Evolutionary conservation across 2,797 vertebrate genomes (phyloP).

Genomic region (Ctenochaetus hawaiiensis): DNA sequence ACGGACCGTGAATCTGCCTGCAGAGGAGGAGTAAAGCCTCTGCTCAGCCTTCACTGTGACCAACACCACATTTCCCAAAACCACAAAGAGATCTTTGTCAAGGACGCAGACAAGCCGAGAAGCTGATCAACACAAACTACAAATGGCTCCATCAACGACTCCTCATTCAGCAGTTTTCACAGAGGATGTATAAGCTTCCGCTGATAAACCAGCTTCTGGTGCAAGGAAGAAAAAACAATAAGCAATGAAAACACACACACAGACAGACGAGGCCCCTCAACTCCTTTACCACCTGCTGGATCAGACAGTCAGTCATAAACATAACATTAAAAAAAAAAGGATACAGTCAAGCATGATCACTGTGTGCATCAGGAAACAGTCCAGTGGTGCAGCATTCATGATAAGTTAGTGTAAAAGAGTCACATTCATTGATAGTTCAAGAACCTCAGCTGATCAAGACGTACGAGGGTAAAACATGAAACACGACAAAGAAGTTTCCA

Average conservation of each 20-base stretch:
- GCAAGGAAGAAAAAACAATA: slow-evolving; percentile 12
- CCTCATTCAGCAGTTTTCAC: slow-evolving; percentile 23
- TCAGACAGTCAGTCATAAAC: slow-evolving; percentile 44
- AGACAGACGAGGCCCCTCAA: slow-evolving; percentile 1
- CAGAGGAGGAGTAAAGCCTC: slow-evolving; percentile 52
- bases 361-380: slow-evolving; percentile 55
- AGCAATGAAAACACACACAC: background rate
- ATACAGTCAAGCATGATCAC: slow-evolving; percentile 47
- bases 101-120: slow-evolving; percentile 32
- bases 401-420: slow-evolving; percentile 52
- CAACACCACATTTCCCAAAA: slow-evolving; percentile 32
- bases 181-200: slow-evolving; percentile 18
- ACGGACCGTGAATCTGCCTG: slow-evolving; percentile 45
- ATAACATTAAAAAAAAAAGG: slow-evolving; percentile 17
- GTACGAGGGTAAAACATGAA: slow-evolving; percentile 19
- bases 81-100: slow-evolving; percentile 72
- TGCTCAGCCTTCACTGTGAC: slow-evolving; percentile 40
- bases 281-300: slow-evolving; percentile 36
- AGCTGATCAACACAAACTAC: slow-evolving; percentile 42
- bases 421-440: slow-evolving; percentile 61
- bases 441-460: slow-evolving; percentile 29
- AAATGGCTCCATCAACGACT: slow-evolving; percentile 41
- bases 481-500: background rate
- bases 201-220: slow-evolving; percentile 29
- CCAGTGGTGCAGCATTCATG: slow-evolving; percentile 74